Evolutionary conservation across 2,888 invertebrate genomes (phyloP).

Genomic region (Omphaloscelis lunosa): DNA sequence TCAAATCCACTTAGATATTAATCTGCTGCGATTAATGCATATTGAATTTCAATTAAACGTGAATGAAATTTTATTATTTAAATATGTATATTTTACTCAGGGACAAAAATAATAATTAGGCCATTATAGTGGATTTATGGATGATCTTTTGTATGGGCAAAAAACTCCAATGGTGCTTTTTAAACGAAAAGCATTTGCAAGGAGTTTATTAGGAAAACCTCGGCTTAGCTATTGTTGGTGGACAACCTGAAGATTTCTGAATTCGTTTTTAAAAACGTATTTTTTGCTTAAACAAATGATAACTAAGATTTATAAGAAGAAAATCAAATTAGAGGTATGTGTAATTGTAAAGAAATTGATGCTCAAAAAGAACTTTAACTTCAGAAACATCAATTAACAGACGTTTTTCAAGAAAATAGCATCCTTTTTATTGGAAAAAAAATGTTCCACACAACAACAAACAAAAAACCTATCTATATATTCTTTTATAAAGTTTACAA

Average conservation of each 20-base stretch:
- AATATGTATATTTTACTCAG: background rate
- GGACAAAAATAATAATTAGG: background rate
- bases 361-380: background rate
- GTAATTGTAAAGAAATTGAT: background rate
- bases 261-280: background rate
- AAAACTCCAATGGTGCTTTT: background rate
- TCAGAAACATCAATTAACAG: too few relatives aligned
- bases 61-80: background rate
- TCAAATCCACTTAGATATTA: slow-evolving; percentile 15
- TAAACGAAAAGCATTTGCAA: background rate
- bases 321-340: background rate
- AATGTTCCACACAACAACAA: background rate
- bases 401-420: background rate
- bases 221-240: background rate
- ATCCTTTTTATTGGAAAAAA: background rate
- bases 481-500: slow-evolving; percentile 6
- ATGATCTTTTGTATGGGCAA: background rate
- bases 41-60: slow-evolving; percentile 19
- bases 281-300: background rate
- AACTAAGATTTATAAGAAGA: background rate
- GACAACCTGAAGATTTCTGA: background rate
- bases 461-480: slow-evolving; percentile 4
- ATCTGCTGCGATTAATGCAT: background rate
- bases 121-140: background rate
- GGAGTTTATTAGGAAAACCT: background rate